A percentile compares a stretch with the other conserved stretches of the same genome.
Conservation (phyloP, 2,113 vertebrate genomes). For the Micronisus gabar region DNA sequence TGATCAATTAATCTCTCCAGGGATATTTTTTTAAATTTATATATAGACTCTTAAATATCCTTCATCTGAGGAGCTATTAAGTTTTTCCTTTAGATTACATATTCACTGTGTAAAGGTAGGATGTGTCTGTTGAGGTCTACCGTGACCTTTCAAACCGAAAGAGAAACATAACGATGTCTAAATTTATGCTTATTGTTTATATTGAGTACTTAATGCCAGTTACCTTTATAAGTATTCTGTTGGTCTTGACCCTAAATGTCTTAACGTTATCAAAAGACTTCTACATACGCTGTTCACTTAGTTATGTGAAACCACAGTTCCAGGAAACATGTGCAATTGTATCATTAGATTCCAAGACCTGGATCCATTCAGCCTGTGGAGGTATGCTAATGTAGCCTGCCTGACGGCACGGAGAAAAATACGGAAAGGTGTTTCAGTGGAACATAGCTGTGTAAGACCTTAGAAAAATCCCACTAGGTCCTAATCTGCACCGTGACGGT, state of each 20-base stretch:
- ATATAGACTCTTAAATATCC: background rate
- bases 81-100: background rate
- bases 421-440: background rate
- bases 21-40: background rate
- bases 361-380: background rate
- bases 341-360: background rate
- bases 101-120: background rate
- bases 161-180: background rate
- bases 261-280: background rate
- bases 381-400: background rate
- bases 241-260: background rate
- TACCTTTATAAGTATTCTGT: background rate
- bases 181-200: background rate
- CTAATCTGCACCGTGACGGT: background rate
- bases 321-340: background rate
- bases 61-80: background rate
- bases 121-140: background rate
- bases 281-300: background rate
- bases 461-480: background rate
- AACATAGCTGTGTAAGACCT: background rate
- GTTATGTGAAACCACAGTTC: background rate
- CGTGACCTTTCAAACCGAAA: background rate
- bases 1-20: background rate
- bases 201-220: background rate
- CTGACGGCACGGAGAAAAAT: fast-evolving